Evolutionary conservation across 2,888 invertebrate genomes (phyloP).

Genomic region (Caradrina clavipalpis): DNA sequence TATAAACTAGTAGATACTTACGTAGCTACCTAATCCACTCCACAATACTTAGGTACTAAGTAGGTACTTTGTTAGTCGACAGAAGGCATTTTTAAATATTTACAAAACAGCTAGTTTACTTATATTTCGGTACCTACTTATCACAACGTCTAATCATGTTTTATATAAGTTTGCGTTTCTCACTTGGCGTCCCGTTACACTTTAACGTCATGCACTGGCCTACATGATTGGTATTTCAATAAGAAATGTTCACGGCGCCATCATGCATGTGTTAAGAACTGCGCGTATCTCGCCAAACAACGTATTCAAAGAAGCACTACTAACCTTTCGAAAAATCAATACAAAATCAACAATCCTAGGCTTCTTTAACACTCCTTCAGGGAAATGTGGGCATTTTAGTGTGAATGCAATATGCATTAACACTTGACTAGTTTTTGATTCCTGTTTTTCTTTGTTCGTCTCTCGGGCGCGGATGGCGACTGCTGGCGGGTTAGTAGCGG

Average conservation of each 20-base stretch:
- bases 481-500: constrained; percentile 69
- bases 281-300: constrained; percentile 51
- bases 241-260: constrained; percentile 66
- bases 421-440: constrained; percentile 58
- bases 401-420: constrained; percentile 68
- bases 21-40: not conserved
- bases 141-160: constrained; percentile 34
- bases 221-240: constrained; percentile 35
- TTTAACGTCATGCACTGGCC: constrained; percentile 55
- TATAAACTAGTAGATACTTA: constrained; percentile 15
- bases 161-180: constrained; percentile 16
- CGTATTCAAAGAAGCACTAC: constrained; percentile 75
- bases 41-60: constrained; percentile 22
- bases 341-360: constrained; percentile 65
- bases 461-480: constrained; percentile 77
- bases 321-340: constrained; percentile 75
- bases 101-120: no score
- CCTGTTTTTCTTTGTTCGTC: constrained; percentile 69
- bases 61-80: not conserved
- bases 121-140: constrained; percentile 24
- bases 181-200: constrained; percentile 58
- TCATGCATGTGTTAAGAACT: constrained; percentile 62
- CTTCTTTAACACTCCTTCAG: constrained; percentile 70
- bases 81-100: not conserved
- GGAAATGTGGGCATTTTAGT: constrained; percentile 70